These are phyloP conservation scores for Pygmarrhopalites habei DNA, from an alignment of 1,140 invertebrate species.

Conservation along the genomic window DNA sequence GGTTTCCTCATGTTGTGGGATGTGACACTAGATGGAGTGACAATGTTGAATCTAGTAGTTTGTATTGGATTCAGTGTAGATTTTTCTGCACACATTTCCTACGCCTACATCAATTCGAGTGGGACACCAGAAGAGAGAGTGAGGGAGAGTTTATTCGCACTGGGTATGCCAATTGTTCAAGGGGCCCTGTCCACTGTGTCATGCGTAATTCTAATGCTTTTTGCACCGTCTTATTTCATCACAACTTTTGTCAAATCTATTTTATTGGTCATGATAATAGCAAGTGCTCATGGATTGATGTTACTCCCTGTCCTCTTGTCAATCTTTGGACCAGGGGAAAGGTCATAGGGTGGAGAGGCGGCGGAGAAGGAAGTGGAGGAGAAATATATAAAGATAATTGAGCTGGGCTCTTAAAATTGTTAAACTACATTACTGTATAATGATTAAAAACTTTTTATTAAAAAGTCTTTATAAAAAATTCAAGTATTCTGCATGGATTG, in stretches of 20 bases:
- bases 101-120: slow-evolving; percentile 70
- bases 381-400: too few relatives aligned
- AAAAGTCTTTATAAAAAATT: too few relatives aligned
- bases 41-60: slow-evolving; percentile 98
- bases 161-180: slow-evolving; percentile 89
- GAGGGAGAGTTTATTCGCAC: slow-evolving; percentile 72
- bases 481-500: too few relatives aligned
- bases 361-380: too few relatives aligned
- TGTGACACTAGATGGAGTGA: slow-evolving; percentile 91
- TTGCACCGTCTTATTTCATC: slow-evolving; percentile 93
- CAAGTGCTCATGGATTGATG: slow-evolving; percentile 85
- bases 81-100: too few relatives aligned
- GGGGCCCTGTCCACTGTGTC: slow-evolving; percentile 88
- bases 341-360: too few relatives aligned
- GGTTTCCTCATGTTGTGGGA: slow-evolving; percentile 95
- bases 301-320: slow-evolving; percentile 86
- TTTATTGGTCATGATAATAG: slow-evolving; percentile 89
- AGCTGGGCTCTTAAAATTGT: too few relatives aligned
- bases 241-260: slow-evolving; percentile 97
- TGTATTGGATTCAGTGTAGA: too few relatives aligned
- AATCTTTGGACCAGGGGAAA: slow-evolving; percentile 72
- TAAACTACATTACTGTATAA: too few relatives aligned
- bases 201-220: slow-evolving; percentile 74
- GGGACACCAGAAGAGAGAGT: slow-evolving; percentile 70
- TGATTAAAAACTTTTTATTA: too few relatives aligned